A percentile compares a stretch with the other conserved stretches of the same genome.
These are phyloP conservation scores for Ectropis crepuscularia DNA, from an alignment of 2,888 invertebrate genomes.

Conservation along the genomic window DNA sequence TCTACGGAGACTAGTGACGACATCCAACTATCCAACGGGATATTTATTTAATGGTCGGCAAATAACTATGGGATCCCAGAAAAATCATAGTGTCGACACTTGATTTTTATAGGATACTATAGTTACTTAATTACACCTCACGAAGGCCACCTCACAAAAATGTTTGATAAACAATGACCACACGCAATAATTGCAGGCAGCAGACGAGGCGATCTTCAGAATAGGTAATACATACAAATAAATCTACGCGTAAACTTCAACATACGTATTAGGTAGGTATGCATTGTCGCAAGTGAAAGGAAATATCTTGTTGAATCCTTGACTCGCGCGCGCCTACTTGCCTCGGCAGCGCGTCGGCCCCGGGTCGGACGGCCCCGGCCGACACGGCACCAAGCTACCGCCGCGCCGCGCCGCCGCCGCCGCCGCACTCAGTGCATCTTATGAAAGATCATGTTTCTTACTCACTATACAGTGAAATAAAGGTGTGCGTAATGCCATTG, in stretches of 20 bases:
- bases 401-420: slow-evolving; percentile 8
- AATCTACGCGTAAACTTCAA: slow-evolving; percentile 4
- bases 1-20: no score
- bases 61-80: no score
- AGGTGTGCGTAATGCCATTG: slow-evolving; percentile 28
- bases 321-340: slow-evolving; percentile 78
- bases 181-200: background rate
- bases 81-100: no score
- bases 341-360: slow-evolving; percentile 44
- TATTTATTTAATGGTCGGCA: no score
- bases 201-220: background rate
- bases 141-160: no score
- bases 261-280: slow-evolving; percentile 41
- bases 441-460: slow-evolving; percentile 47
- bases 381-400: slow-evolving; percentile 20
- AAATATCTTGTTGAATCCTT: slow-evolving; percentile 83
- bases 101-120: no score
- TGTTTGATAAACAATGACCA: background rate
- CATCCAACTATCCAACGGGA: no score
- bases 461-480: slow-evolving; percentile 28
- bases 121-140: no score
- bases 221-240: slow-evolving; percentile 3
- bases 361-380: slow-evolving; percentile 31
- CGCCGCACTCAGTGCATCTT: slow-evolving; percentile 40
- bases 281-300: slow-evolving; percentile 83